phyloP scores from a whole-genome alignment of 2,888 invertebrate species.

The Pterostichus madidus region DNA sequence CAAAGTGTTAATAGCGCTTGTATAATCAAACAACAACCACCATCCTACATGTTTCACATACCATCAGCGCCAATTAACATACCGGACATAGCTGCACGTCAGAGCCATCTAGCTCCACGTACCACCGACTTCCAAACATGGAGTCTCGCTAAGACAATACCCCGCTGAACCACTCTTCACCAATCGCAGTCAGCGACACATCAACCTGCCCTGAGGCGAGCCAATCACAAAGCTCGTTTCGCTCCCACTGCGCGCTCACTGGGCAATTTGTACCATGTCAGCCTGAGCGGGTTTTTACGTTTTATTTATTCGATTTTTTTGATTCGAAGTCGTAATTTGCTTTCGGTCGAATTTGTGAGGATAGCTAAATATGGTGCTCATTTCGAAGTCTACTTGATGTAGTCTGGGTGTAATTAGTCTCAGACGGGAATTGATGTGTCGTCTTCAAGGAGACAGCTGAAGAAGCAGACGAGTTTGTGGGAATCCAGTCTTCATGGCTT shows the following conservation, averaged over 20 bases:
- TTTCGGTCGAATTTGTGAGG: constrained; percentile 51
- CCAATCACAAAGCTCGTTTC: constrained; percentile 73
- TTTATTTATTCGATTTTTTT: constrained; percentile 55
- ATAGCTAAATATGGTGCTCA: constrained; percentile 59
- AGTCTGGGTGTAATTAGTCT: constrained; percentile 51
- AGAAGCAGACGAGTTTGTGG: constrained; percentile 1
- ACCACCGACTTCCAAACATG: constrained; percentile 61
- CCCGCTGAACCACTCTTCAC: constrained; percentile 44
- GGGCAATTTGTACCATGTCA: constrained; percentile 64
- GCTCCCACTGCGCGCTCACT: constrained; percentile 69
- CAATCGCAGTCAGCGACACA: constrained; percentile 47
- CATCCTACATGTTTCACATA: constrained; percentile 34
- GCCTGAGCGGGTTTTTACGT: constrained; percentile 37
- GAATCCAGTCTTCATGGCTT: not conserved
- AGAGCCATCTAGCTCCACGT: constrained; percentile 34
- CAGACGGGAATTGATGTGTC: constrained; percentile 49
- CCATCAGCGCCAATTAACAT: constrained; percentile 61
- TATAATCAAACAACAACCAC: constrained; percentile 56
- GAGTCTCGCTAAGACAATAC: constrained; percentile 62
- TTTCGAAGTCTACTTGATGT: constrained; percentile 41
- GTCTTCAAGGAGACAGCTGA: constrained; percentile 11
- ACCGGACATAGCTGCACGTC: constrained; percentile 54
- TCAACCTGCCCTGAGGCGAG: constrained; percentile 72
- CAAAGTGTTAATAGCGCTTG: constrained; percentile 51
- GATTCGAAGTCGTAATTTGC: constrained; percentile 39